These are phyloP conservation scores for Epizoanthus ramosus DNA, from an alignment of 92 coral and sea anemone species.

Conservation along the genomic window DNA sequence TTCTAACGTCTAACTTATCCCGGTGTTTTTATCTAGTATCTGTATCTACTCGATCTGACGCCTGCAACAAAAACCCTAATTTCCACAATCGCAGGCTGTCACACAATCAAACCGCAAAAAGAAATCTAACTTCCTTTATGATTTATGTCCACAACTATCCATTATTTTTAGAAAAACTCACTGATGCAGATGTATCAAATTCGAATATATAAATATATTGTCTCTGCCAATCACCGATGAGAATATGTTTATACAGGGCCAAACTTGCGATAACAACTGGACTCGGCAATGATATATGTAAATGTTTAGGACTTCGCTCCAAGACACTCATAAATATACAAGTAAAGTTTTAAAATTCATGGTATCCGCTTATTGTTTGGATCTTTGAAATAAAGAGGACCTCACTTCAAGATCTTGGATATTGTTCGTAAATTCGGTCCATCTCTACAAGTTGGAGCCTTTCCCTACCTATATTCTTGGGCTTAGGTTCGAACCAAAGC, in stretches of 20 bases:
- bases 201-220: constrained; percentile 27
- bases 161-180: constrained; percentile 24
- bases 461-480: too few species aligned
- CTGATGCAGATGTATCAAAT: constrained; percentile 41
- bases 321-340: constrained; percentile 55
- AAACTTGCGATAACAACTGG: constrained; percentile 39
- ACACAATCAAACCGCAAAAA: too few species aligned
- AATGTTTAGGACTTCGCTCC: constrained; percentile 43
- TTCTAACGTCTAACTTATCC: too few species aligned
- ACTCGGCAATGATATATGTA: constrained; percentile 42
- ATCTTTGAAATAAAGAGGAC: constrained; percentile 42
- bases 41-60: too few species aligned
- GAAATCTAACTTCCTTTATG: too few species aligned
- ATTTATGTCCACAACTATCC: not conserved
- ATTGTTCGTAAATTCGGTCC: not conserved
- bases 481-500: not conserved
- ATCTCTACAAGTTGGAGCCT: not conserved
- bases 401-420: constrained; percentile 21
- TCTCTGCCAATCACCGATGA: constrained; percentile 27
- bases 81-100: too few species aligned
- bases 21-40: too few species aligned
- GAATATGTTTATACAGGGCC: constrained; percentile 40
- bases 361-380: constrained; percentile 55
- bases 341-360: constrained; percentile 68
- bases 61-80: too few species aligned